Base-by-base conservation (phyloP, 2,888 invertebrate species). In the Heliconius sara region DNA sequence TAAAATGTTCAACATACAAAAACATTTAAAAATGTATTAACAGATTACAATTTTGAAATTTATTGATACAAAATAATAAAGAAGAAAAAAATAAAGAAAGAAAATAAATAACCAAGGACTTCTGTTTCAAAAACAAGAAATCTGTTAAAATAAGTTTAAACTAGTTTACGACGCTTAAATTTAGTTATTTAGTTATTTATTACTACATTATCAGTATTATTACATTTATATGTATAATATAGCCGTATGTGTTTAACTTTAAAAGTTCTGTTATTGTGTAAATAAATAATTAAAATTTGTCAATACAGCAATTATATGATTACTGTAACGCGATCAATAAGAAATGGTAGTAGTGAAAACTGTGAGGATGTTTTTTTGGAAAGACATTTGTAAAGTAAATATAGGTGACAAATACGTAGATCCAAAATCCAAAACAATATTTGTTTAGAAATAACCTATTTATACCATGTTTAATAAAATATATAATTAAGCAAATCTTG, bases 181-280 rank as follows among this genome's bases (percentile, higher is more conserved):
- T 70, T 43, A 70, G 16, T 70, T 70, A 34, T 34, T 34, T 34
- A 34, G 34, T 39, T 25, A 43, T 47, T 70, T 70, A 16, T 13
- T 25, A 43, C 25, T 47, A 70, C 3, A 70, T 25, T 16, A 25
- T 43, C 70, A 70, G 70, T 70, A 70, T 70, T 70, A 70, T 25
- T 43, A 70, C 34, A 66, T 66, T 66, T 43, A 43, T 43, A 43
- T 43, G 43, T 43, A 43, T 52, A 1, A n/a, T 68, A n/a, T 68
- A 39, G 5, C 22, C 6, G 13, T 47, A 70, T 70, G 16, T 47
- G 19, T 47, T 43, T 16, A 68, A 68, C 10, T 22, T 34, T 22
- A 57, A 67, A 19, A 30, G 22, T 66, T 66, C 1, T 22, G 10
- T 67, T 34, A 39, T 68, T 68, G 27, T 66, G 27, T 66, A 39